These are phyloP conservation scores for Mirounga angustirostris DNA, from an alignment of 2,113 vertebrate species.

Conservation along the genomic window DNA sequence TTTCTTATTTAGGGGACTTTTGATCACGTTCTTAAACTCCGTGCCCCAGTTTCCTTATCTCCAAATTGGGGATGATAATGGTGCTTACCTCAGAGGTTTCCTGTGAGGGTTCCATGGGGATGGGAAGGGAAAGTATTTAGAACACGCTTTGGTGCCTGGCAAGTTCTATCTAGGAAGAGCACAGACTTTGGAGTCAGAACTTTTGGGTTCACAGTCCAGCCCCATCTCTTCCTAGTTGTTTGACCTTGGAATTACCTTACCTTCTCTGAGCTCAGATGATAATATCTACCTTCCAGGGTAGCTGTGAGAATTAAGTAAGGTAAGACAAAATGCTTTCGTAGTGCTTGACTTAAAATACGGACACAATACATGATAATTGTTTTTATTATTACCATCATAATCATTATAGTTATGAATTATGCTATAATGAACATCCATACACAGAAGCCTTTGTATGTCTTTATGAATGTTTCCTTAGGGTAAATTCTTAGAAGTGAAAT, in stretches of 20 bases:
- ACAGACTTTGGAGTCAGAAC: neutral
- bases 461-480: slow-evolving; percentile 48
- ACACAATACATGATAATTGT: slow-evolving; percentile 38
- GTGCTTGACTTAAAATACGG: slow-evolving; percentile 57
- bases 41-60: slow-evolving; percentile 14
- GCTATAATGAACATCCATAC: slow-evolving; percentile 27
- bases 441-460: slow-evolving; percentile 30
- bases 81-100: neutral
- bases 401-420: slow-evolving; percentile 57
- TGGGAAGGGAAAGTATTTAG: neutral
- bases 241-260: slow-evolving; percentile 39
- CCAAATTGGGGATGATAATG: neutral
- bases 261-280: neutral
- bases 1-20: slow-evolving; percentile 16
- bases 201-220: slow-evolving; percentile 8
- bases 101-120: neutral
- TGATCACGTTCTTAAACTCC: slow-evolving; percentile 41
- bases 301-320: slow-evolving; percentile 18
- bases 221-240: neutral
- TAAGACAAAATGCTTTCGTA: slow-evolving; percentile 3
- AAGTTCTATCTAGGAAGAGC: neutral
- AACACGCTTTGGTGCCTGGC: neutral
- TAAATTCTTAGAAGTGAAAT: slow-evolving; percentile 53
- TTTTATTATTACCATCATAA: slow-evolving; percentile 57
- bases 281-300: neutral